Base-by-base conservation (phyloP, 2,113 vertebrate genomes). In the Aspiorhynchus laticeps region DNA sequence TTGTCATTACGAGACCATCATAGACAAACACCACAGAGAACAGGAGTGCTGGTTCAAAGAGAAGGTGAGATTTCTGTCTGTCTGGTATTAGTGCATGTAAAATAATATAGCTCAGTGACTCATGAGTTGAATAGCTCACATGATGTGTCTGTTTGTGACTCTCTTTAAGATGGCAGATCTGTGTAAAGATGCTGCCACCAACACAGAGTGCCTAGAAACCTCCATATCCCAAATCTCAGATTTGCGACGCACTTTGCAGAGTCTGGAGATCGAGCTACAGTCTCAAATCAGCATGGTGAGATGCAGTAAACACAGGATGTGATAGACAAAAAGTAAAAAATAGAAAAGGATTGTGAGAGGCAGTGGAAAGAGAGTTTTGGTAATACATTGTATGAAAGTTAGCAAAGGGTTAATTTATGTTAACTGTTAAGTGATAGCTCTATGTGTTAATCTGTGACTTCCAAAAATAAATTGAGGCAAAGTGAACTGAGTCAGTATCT, bases 241-340 rank as follows among this genome's bases (percentile, higher is more conserved):
- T 94, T 95, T 98, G 2, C 94, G 97, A 51, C 96, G 97, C 90
- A 96, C 95, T 0, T 12, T 98, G 91, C 98, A 99, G 92, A 94
- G 96, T 85, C 93, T 99, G 93, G 97, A 99, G 93, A 98, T 98
- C 0, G 97, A 99, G 82, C 95, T 99, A 84, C 97, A 99, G 94
- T 97, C 97, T 15, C 97, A 98, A 91, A 96, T 98, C 75, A 99
- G 97, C 94, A 98, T 97, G 97, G 98, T 99, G 86, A 87, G 94
- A 15, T 24, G 48, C 14, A 65, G 65, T 38, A 6, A 21, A 61
- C 26, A 51, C 21, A 74, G 46, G 78, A 43, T 26, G 46, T 59
- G 15, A 81, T 59, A 17, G 33, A 73, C 7, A 36, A 15, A 24
- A 28, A 28, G 14, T 11, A 8, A n/a, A 43, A 80, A 82, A 15